Evolutionary conservation across 2,888 invertebrate genomes (phyloP), one percentile per base, ranked within the genome.

Genomic region (Apodemia mormo): DNA sequence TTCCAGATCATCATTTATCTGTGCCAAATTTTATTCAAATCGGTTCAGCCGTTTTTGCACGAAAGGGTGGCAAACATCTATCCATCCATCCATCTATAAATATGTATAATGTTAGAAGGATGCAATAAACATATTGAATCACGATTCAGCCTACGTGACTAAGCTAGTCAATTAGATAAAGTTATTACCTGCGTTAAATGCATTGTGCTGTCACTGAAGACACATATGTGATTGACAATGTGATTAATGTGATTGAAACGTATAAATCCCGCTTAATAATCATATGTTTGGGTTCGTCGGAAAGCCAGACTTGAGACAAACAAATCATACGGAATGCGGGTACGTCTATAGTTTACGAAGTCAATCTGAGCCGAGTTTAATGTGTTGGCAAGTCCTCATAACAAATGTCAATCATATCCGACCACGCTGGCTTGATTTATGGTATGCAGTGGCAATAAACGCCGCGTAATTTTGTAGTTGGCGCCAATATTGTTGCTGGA

Each of bases 341-440:
- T 40, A 65, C 56, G 69, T 69, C 69, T 69, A 65, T 65, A 69
- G 69, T 69, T 69, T 69, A 69, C 69, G 69, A 65, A 54, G 69
- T 69, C 65, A 69, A 65, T 29, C 54, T 9, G 43, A 33, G 65
- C 33, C 65, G 54, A 68, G 56, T 66, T 65, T 65, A 69, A 69
- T 65, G 54, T 69, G 69, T 65, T 70, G 75, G 74, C 74, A 76
- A 70, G 65, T 68, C 72, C 74, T 73, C 76, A 77, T 77, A 79
- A 80, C 79, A 78, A 79, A 79, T 76, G 78, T 76, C 80, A 78
- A 78, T 80, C 79, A 76, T 70, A 40, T 52, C 65, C 65, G 64
- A 61, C 61, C 61, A 61, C 61, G 61, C 61, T 33, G 61, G 61
- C 61, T 61, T 61, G 61, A 61, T 61, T 61, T 61, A 61, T 61